Evolutionary conservation across 2,113 vertebrate genomes (phyloP), one percentile per base, ranked within the genome.

Genomic region (Campylomormyrus numenius): DNA sequence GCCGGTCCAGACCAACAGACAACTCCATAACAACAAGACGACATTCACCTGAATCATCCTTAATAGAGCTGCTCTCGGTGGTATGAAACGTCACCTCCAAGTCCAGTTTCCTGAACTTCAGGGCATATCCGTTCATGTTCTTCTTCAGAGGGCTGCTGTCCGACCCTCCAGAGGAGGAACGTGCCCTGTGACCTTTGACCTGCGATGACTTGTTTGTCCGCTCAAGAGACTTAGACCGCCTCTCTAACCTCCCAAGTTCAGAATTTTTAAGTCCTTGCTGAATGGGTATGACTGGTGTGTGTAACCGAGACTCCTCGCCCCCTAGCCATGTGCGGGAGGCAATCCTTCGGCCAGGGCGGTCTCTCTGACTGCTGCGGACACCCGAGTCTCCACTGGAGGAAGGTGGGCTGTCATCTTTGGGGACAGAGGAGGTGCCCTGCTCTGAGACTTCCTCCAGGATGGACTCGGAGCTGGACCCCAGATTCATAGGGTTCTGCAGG

Each of bases 401-500:
- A 83, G 93, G 93, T 45, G 87, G 53, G 0, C 89, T 90, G 19
- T 90, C 91, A 66, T 94, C 92, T 88, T 91, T 89, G 53, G 52
- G 50, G 90, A 5, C 90, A 1, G 90, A 88, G 13, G 89, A 35
- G 6, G 66, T 15, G 10, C 91, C 53, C 24, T 93, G 94, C 56
- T 95, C 95, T 1, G 93, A 53, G 27, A 84, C 92, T 87, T 96
- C 96, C 91, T 94, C 93, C 19, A 96, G 90, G 17, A 96, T 96
- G 27, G 95, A 96, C 91, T 97, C 96, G 1, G 96, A 96, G 91
- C 96, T 97, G 27, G 96, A 96, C 19, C 96, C 96, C 1, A 97
- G 92, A 87, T 94, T 96, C 96, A 97, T 96, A 15, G 97, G 97
- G 89, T 97, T 97, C 91, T 96, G 96, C 84, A 97, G 91, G 1